Conservation (phyloP, 2,888 invertebrate species). For the Pecten maximus region DNA sequence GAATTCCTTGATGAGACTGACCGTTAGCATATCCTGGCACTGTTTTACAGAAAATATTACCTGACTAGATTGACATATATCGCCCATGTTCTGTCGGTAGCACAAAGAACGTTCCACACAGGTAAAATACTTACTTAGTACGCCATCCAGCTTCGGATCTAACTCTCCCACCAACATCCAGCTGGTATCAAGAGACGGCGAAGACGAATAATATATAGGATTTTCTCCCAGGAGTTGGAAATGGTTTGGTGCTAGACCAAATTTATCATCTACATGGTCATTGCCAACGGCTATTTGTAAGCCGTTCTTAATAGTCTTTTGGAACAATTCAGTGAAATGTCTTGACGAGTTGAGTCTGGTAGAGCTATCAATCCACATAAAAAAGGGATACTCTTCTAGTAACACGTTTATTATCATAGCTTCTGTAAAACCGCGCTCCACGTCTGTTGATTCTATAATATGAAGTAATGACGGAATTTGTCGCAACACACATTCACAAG, state of each 20-base stretch:
- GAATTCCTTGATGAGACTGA: not conserved
- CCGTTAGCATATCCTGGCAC: not conserved
- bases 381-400: not conserved
- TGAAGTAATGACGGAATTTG: not conserved
- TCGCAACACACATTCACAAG: not conserved
- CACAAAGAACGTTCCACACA: not conserved
- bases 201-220: not conserved
- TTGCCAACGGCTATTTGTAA: not conserved
- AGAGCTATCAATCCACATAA: not conserved
- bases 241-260: not conserved
- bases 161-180: not conserved
- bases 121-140: not conserved
- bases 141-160: not conserved
- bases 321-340: not conserved
- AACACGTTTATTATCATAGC: not conserved
- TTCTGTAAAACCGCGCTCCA: not conserved
- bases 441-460: not conserved
- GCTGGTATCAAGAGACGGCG: not conserved
- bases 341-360: not conserved
- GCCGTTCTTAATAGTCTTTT: not conserved
- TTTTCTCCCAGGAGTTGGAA: not conserved
- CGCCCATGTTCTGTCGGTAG: not conserved
- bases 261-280: not conserved
- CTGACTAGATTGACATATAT: not conserved
- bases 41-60: not conserved